Evolutionary conservation across 2,888 invertebrate species (phyloP).

Genomic region (Druceiella hillmani): DNA sequence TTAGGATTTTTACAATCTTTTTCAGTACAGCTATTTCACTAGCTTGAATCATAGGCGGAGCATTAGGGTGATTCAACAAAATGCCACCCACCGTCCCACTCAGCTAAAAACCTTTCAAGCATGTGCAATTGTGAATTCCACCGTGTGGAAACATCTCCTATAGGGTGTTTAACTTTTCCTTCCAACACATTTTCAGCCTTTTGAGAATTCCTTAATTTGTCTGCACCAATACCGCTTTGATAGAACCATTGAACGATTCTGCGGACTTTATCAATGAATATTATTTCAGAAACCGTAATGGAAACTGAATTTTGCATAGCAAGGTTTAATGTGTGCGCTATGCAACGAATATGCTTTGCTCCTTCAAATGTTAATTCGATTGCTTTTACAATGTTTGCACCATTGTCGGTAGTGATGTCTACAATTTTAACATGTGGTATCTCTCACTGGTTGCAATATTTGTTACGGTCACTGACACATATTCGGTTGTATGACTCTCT

Average conservation of each 20-base stretch:
- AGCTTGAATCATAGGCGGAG: constrained; percentile 27
- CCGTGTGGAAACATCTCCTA: constrained; percentile 27
- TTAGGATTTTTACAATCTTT: constrained; percentile 25
- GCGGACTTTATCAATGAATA: constrained; percentile 24
- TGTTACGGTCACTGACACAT: constrained; percentile 13
- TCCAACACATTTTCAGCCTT: constrained; percentile 23
- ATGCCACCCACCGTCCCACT: constrained; percentile 21
- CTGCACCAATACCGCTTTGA: constrained; percentile 25
- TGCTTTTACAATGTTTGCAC: constrained; percentile 23
- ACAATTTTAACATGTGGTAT: constrained; percentile 22
- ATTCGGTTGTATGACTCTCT: constrained; percentile 24
- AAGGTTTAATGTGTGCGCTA: constrained; percentile 26
- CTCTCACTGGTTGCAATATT: constrained; percentile 23
- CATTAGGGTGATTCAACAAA: constrained; percentile 24
- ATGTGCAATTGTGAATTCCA: constrained; percentile 26
- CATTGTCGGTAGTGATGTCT: constrained; percentile 23
- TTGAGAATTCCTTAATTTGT: constrained; percentile 24
- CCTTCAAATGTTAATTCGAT: constrained; percentile 24
- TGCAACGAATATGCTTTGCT: constrained; percentile 25
- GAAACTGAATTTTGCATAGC: constrained; percentile 25
- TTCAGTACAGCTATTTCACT: constrained; percentile 25
- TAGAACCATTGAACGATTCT: constrained; percentile 26
- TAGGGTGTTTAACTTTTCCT: constrained; percentile 25
- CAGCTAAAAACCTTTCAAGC: constrained; percentile 20
- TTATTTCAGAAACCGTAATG: constrained; percentile 18